Conservation (phyloP, 2,888 invertebrate species). For the Noctua pronuba region DNA sequence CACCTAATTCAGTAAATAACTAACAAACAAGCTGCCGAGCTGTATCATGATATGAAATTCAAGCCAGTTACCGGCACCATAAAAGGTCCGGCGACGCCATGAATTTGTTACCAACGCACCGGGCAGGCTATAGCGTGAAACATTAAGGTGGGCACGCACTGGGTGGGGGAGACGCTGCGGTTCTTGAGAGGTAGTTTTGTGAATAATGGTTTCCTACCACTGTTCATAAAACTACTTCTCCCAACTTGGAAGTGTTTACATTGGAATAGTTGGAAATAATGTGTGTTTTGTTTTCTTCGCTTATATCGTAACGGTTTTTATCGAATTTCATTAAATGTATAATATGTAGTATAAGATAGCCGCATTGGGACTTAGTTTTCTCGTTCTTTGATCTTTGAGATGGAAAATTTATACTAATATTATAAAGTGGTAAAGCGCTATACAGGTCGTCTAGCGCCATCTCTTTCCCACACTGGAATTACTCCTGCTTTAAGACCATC, state of each 20-base stretch:
- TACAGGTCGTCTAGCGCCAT: no score
- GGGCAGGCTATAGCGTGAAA: conserved; percentile 44
- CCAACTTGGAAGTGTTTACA: background rate
- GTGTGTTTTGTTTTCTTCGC: background rate
- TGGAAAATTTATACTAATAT: no score
- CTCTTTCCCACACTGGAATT: no score
- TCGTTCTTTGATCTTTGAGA: background rate
- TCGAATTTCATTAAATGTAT: no score
- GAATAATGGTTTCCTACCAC: background rate
- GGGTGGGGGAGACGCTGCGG: background rate
- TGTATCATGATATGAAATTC: conserved; percentile 52
- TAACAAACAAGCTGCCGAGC: conserved; percentile 10
- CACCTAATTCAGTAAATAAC: background rate
- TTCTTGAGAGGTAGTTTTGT: background rate
- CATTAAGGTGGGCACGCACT: conserved; percentile 49
- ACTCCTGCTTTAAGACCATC: no score
- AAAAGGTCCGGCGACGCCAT: conserved; percentile 63
- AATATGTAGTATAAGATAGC: no score
- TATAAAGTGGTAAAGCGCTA: no score
- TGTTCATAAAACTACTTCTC: background rate
- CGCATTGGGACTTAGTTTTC: background rate
- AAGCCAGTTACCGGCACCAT: conserved; percentile 60
- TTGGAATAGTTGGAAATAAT: background rate
- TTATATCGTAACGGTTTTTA: no score
- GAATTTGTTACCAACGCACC: conserved; percentile 69